Evolutionary conservation across 1,140 invertebrate species (phyloP).

Genomic region (Eueides isabella): DNA sequence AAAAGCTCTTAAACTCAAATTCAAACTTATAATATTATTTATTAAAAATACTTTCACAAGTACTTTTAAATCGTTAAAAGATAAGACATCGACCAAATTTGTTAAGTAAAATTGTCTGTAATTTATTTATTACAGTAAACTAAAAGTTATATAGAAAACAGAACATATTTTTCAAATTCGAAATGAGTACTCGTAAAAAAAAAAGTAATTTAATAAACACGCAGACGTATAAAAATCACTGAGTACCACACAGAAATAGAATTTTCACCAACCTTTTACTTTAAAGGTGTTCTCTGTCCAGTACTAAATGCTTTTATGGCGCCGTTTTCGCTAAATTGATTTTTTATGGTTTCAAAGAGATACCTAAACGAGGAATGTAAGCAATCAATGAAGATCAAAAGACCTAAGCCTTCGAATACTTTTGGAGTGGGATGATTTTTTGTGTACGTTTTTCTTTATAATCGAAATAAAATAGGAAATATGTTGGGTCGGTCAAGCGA

Average conservation of each 20-base stretch:
- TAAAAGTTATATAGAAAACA: no score
- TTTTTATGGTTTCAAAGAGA: constrained; percentile 34
- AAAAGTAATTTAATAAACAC: constrained; percentile 13
- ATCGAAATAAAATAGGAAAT: not conserved
- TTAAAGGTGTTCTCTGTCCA: constrained; percentile 17
- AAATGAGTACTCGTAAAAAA: constrained; percentile 11
- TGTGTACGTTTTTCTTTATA: constrained; percentile 2
- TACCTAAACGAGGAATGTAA: constrained; percentile 30
- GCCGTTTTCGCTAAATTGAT: constrained; percentile 30
- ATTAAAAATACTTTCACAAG: no score
- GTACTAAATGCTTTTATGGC: constrained; percentile 21
- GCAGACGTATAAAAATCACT: constrained; percentile 3
- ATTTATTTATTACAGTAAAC: no score
- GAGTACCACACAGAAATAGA: constrained; percentile 4
- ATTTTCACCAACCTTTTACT: constrained; percentile 2
- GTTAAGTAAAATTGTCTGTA: no score
- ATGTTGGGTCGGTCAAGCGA: no score
- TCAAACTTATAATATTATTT: no score
- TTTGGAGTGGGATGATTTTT: constrained; percentile 16
- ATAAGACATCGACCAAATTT: no score
- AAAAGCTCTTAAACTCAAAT: no score
- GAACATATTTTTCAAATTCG: not conserved
- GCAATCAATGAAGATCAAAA: constrained; percentile 37
- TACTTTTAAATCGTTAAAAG: no score
- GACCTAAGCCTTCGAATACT: constrained; percentile 25